Percentiles rank a stretch among this genome's conserved stretches.
These are phyloP conservation scores for Drosophila picticornis DNA, from an alignment of 2,888 invertebrate species.

Conservation along the genomic window DNA sequence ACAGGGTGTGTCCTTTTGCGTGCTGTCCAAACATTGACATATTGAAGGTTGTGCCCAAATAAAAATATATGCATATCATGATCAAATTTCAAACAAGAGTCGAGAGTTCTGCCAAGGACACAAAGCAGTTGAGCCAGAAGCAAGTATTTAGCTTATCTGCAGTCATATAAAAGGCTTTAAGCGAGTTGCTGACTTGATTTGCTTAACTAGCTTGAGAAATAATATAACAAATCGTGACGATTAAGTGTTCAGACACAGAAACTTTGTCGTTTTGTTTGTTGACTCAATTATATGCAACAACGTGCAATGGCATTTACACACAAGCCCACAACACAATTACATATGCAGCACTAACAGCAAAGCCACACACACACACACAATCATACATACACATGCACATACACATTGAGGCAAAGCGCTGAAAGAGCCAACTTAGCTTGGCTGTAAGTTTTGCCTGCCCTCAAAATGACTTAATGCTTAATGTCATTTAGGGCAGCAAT, in stretches of 20 bases:
- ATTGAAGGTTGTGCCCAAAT: not conserved
- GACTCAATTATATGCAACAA: constrained; percentile 73
- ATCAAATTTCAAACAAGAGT: constrained; percentile 6
- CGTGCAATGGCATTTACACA: constrained; percentile 50
- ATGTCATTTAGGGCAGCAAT: constrained; percentile 71
- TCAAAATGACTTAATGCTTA: constrained; percentile 76
- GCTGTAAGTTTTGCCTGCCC: constrained; percentile 56
- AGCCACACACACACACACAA: constrained; percentile 22
- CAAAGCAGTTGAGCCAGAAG: not conserved
- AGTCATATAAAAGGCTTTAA: not conserved
- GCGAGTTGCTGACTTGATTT: constrained; percentile 6
- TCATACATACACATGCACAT: constrained; percentile 10
- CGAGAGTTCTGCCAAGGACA: constrained; percentile 2
- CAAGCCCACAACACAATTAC: constrained; percentile 5
- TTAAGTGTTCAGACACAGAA: constrained; percentile 4
- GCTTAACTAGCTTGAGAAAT: not conserved
- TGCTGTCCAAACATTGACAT: constrained; percentile 16
- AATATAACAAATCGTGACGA: not conserved
- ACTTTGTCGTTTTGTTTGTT: constrained; percentile 29
- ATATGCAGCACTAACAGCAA: constrained; percentile 31
- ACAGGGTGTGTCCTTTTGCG: constrained; percentile 38
- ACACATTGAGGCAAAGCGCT: constrained; percentile 16
- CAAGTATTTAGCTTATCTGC: not conserved
- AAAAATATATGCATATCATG: not conserved
- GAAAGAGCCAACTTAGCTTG: constrained; percentile 32